Evolutionary conservation across 35 echinoderm and acorn worm species (phyloP).

Genomic region (Acanthaster planci): DNA sequence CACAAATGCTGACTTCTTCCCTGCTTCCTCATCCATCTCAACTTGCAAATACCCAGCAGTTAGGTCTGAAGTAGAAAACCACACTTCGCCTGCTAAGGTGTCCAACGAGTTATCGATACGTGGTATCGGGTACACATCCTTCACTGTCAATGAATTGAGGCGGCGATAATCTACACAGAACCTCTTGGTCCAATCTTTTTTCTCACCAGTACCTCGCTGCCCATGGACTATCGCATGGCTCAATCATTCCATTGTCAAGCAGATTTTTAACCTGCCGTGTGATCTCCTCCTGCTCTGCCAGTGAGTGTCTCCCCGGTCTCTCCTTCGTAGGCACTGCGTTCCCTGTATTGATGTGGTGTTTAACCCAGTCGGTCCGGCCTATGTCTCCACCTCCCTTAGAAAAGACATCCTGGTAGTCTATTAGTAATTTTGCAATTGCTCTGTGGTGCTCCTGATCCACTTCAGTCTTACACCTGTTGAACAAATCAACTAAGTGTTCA

Average conservation of each 20-base stretch:
- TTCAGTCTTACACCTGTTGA: not conserved
- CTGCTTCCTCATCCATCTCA: slow-evolving; percentile 12
- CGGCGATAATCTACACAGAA: slow-evolving; percentile 42
- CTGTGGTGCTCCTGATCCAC: not conserved
- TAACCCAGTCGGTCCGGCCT: slow-evolving; percentile 3
- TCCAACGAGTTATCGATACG: slow-evolving; percentile 53
- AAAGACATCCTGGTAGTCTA: slow-evolving; percentile 7
- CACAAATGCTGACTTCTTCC: slow-evolving; percentile 37
- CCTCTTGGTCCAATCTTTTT: slow-evolving; percentile 26
- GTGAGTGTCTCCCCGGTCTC: not conserved
- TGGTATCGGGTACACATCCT: slow-evolving; percentile 56
- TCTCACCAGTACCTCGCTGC: slow-evolving; percentile 30
- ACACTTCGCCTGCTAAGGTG: slow-evolving; percentile 30
- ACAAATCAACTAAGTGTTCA: not conserved
- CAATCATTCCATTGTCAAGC: not conserved
- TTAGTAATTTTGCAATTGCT: not conserved
- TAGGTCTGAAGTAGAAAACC: slow-evolving; percentile 43
- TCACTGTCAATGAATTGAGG: slow-evolving; percentile 28
- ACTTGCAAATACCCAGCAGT: slow-evolving; percentile 54
- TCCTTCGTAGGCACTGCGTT: not conserved
- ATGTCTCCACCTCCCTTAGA: not conserved
- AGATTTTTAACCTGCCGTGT: not conserved
- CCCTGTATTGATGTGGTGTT: slow-evolving; percentile 18
- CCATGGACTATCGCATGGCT: slow-evolving; percentile 20
- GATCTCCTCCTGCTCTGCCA: not conserved